Conservation (phyloP, 2,888 invertebrate species). For the Cephalotes varians region DNA sequence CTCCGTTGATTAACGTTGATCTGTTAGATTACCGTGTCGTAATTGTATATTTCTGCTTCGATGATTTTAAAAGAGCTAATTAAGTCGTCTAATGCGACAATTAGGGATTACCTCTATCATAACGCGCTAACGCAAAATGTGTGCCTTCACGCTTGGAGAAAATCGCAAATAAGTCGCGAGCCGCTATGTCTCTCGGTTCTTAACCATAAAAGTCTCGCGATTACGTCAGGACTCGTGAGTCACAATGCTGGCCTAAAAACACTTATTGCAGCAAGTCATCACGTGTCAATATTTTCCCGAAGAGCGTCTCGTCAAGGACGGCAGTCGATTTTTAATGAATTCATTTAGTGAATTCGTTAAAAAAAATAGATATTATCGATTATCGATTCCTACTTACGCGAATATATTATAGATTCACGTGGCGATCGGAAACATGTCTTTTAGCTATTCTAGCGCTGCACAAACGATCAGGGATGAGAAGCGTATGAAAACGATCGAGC, state of each 20-base stretch:
- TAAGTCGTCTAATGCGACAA: neutral
- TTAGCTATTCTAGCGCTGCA: neutral
- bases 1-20: neutral
- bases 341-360: too few species aligned
- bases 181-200: constrained; percentile 68
- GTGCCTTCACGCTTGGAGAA: constrained; percentile 48
- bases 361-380: neutral
- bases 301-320: constrained; percentile 49
- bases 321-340: constrained; percentile 12
- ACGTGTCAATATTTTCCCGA: constrained; percentile 62
- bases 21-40: neutral
- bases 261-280: constrained; percentile 61
- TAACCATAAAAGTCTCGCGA: constrained; percentile 78
- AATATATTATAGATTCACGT: neutral
- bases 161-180: constrained; percentile 59
- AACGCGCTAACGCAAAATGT: constrained; percentile 1
- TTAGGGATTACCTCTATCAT: neutral
- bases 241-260: constrained; percentile 76
- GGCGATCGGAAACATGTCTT: neutral
- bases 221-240: constrained; percentile 77
- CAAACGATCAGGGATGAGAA: neutral
- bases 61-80: constrained; percentile 1
- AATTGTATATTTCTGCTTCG: neutral
- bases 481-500: constrained; percentile 15
- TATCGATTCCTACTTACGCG: neutral